phyloP scores from a whole-genome alignment of 2,888 invertebrate species.

The Sinotaia quadrata region DNA sequence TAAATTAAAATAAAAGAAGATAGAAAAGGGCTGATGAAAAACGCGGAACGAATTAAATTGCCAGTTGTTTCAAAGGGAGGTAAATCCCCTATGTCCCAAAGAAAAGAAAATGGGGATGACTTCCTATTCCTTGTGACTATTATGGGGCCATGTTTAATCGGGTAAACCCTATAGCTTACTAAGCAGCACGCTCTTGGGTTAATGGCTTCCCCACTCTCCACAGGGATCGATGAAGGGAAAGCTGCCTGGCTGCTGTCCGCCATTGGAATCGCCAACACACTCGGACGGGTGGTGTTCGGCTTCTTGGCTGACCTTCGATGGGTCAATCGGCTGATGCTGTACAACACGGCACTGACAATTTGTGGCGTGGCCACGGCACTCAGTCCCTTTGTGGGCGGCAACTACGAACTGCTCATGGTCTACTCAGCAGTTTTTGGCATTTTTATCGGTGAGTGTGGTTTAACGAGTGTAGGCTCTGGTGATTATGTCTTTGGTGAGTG shows the following conservation, averaged over 20 bases:
- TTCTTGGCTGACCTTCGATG: slow-evolving; percentile 82
- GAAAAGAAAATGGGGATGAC: neutral
- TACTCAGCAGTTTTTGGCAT: slow-evolving; percentile 90
- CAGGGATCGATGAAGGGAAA: slow-evolving; percentile 57
- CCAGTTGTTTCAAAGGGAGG: no score
- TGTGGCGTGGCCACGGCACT: slow-evolving; percentile 91
- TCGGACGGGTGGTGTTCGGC: slow-evolving; percentile 87
- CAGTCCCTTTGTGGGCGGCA: slow-evolving; percentile 79
- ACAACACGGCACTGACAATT: slow-evolving; percentile 88
- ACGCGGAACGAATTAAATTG: no score
- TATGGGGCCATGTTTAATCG: no score
- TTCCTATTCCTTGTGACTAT: neutral
- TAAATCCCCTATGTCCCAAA: neutral
- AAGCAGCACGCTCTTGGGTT: no score
- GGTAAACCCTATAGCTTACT: no score
- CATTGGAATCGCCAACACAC: slow-evolving; percentile 92
- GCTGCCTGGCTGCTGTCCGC: slow-evolving; percentile 84
- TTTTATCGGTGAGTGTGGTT: slow-evolving; percentile 82
- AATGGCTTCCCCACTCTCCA: neutral
- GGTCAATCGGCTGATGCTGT: slow-evolving; percentile 88
- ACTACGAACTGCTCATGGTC: slow-evolving; percentile 80
- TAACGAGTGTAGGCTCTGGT: no score
- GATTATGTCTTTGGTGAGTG: no score
- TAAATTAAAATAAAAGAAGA: no score
- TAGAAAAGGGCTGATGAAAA: no score